Conservation (phyloP, 2,888 invertebrate species). For the Patella depressa region DNA sequence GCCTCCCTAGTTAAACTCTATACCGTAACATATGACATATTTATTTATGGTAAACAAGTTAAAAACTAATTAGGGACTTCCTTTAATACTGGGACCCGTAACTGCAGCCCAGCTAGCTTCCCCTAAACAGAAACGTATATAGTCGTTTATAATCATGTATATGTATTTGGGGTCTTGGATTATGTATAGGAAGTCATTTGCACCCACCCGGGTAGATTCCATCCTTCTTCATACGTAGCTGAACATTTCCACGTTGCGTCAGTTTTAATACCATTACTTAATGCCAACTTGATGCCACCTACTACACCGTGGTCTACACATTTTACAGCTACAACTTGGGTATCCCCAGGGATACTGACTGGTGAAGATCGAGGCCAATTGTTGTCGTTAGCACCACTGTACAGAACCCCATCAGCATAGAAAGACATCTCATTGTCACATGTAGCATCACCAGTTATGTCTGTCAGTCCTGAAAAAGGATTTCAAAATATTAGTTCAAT, state of each 20-base stretch:
- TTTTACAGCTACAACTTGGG: not conserved
- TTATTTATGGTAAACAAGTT: no score
- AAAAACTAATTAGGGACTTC: no score
- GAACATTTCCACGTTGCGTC: not conserved
- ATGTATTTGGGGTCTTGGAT: no score
- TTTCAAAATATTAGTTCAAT: no score
- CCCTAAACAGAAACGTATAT: no score
- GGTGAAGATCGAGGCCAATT: not conserved
- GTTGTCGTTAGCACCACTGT: not conserved
- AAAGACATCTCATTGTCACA: not conserved
- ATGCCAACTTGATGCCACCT: not conserved
- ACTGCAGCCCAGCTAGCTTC: no score
- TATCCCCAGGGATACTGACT: not conserved
- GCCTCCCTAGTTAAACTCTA: no score
- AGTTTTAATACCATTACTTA: conserved; percentile 2
- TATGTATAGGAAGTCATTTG: no score
- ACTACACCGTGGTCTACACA: not conserved
- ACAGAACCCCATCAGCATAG: conserved; percentile 1
- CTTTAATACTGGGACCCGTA: no score
- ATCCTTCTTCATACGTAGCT: not conserved
- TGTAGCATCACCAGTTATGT: not conserved
- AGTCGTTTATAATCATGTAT: no score
- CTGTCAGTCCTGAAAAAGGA: not conserved
- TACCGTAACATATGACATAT: no score
- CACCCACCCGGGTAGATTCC: not conserved